Conservation (phyloP, 2,113 vertebrate species). For the Rhineura floridana region DNA sequence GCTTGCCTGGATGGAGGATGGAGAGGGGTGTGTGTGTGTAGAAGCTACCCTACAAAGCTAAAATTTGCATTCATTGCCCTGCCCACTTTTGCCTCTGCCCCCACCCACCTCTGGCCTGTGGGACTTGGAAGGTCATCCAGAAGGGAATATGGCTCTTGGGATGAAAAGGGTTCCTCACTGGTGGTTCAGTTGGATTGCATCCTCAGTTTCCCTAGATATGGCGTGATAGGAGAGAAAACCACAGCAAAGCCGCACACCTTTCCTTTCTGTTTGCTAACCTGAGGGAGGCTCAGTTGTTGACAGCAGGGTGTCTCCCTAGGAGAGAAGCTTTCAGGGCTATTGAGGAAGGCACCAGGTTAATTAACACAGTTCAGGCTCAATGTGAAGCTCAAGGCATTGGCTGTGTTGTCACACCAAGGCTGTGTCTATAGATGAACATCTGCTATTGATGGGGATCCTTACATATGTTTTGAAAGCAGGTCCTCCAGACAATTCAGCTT, state of each 20-base stretch:
- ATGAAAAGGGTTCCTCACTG: background rate
- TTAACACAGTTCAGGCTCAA: background rate
- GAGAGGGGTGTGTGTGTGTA: too few species aligned
- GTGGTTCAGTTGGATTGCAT: background rate
- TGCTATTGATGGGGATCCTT: background rate
- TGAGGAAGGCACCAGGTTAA: background rate
- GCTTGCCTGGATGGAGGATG: too few species aligned
- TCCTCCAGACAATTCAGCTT: background rate
- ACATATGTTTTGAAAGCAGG: too few species aligned
- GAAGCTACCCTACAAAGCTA: too few species aligned
- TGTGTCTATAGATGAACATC: background rate
- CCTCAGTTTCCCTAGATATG: background rate
- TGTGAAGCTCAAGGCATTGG: background rate
- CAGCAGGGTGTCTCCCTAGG: background rate
- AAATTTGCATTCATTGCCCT: too few species aligned
- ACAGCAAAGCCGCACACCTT: background rate
- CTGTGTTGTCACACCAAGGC: background rate
- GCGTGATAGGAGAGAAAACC: background rate
- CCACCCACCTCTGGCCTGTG: too few species aligned
- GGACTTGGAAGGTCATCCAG: too few species aligned
- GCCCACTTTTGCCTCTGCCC: too few species aligned
- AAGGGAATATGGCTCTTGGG: too few species aligned
- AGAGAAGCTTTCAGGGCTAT: background rate
- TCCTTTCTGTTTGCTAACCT: background rate
- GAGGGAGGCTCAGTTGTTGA: background rate